A percentile compares a stretch with the other conserved stretches of the same genome.
Evolutionary conservation across 2,888 invertebrate species (phyloP).

Genomic region (Exephanes ischioxanthus): DNA sequence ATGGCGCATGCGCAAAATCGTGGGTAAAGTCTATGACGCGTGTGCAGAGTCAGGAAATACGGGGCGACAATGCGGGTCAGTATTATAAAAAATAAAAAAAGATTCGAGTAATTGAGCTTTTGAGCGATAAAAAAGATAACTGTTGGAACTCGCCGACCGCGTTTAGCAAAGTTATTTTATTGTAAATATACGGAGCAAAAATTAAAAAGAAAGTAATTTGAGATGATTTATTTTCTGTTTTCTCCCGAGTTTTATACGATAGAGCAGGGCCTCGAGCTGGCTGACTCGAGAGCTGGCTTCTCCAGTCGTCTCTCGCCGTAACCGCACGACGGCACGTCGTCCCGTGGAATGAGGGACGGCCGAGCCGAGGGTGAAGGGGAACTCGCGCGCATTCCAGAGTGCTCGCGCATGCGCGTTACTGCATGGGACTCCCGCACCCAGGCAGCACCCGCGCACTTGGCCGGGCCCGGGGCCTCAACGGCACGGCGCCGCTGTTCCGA

Average conservation of each 20-base stretch:
- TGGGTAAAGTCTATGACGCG: not conserved
- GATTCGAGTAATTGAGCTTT: no score
- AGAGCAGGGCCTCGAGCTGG: not conserved
- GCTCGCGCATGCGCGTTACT: slow-evolving; percentile 68
- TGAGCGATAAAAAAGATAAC: no score
- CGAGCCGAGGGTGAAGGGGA: slow-evolving; percentile 62
- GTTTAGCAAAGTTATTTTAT: no score
- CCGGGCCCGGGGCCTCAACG: slow-evolving; percentile 55
- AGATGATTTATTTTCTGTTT: not conserved
- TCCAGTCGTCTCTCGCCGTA: slow-evolving; percentile 50
- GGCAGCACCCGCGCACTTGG: slow-evolving; percentile 76
- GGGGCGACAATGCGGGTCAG: not conserved
- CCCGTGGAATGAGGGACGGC: slow-evolving; percentile 72
- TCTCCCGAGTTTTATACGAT: not conserved
- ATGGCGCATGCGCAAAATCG: slow-evolving; percentile 12
- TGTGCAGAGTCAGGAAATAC: not conserved
- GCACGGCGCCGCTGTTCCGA: slow-evolving; percentile 39
- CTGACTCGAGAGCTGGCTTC: slow-evolving; percentile 14
- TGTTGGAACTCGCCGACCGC: no score
- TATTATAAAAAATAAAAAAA: not conserved
- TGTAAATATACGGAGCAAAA: no score
- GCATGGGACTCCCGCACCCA: slow-evolving; percentile 62
- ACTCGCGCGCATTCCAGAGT: slow-evolving; percentile 72
- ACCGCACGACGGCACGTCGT: slow-evolving; percentile 73
- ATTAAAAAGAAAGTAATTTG: not conserved